Conservation (phyloP, 2,113 vertebrate genomes). For the Carollia perspicillata region DNA sequence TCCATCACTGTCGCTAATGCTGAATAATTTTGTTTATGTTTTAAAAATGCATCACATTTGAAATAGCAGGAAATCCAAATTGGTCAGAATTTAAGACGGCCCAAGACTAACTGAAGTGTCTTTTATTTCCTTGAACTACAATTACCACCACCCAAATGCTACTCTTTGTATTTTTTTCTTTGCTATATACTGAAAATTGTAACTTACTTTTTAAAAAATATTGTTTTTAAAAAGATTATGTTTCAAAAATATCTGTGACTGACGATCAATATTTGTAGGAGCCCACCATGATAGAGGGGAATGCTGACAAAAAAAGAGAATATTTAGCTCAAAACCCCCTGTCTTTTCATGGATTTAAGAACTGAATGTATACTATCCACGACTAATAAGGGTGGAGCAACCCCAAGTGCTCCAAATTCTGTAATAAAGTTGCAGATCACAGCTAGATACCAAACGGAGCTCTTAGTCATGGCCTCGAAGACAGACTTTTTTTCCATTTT, state of each 20-base stretch:
- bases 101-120: not conserved
- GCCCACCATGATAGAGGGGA: not conserved
- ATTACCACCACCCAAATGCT: not conserved
- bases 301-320: not conserved
- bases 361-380: not conserved
- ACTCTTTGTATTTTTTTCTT: not conserved
- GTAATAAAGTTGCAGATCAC: not conserved
- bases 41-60: not conserved
- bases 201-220: not conserved
- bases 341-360: not conserved
- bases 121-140: not conserved
- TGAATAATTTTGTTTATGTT: not conserved
- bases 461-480: not conserved
- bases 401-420: not conserved
- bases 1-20: not conserved
- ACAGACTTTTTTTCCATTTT: not conserved
- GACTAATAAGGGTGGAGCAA: not conserved
- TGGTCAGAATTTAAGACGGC: not conserved
- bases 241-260: not conserved
- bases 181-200: not conserved
- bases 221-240: not conserved
- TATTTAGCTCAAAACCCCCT: not conserved
- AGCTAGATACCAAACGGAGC: not conserved
- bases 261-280: not conserved
- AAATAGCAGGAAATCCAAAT: not conserved